Evolutionary conservation across 2,113 vertebrate genomes (phyloP).

Genomic region (Stegastes partitus): DNA sequence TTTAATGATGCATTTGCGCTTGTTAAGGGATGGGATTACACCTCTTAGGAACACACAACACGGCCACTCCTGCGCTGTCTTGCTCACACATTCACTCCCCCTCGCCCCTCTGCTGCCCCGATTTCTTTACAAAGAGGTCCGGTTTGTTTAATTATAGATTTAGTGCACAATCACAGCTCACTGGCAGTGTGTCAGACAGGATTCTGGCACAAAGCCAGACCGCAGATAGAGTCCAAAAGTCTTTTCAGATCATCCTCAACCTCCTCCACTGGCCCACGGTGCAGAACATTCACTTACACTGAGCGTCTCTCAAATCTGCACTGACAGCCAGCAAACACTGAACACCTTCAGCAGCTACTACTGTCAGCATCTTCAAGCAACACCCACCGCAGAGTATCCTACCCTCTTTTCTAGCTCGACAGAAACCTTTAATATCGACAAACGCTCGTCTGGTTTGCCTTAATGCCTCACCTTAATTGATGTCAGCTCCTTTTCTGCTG

Average conservation of each 20-base stretch:
- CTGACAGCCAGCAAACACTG: conserved; percentile 76
- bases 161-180: conserved; percentile 56
- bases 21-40: conserved; percentile 67
- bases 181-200: conserved; percentile 48
- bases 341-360: conserved; percentile 71
- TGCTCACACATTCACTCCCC: conserved; percentile 25
- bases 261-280: conserved; percentile 61
- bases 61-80: conserved; percentile 35
- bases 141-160: conserved; percentile 77
- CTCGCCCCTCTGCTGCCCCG: conserved; percentile 8
- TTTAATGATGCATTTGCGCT: conserved; percentile 74
- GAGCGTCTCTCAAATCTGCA: conserved; percentile 68
- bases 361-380: conserved; percentile 75
- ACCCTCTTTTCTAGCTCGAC: conserved; percentile 40
- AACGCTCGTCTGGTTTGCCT: conserved; percentile 31
- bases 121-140: conserved; percentile 41
- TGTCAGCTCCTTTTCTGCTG: conserved; percentile 43
- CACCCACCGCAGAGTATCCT: conserved; percentile 39
- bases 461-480: conserved; percentile 63
- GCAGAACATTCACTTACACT: conserved; percentile 75
- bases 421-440: conserved; percentile 57
- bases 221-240: conserved; percentile 62
- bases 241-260: conserved; percentile 70
- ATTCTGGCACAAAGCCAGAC: conserved; percentile 57
- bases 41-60: conserved; percentile 55